Percentiles rank a stretch among this genome's conserved stretches.
phyloP scores from a whole-genome alignment of 2,888 invertebrate species.

The Protonemura montana region DNA sequence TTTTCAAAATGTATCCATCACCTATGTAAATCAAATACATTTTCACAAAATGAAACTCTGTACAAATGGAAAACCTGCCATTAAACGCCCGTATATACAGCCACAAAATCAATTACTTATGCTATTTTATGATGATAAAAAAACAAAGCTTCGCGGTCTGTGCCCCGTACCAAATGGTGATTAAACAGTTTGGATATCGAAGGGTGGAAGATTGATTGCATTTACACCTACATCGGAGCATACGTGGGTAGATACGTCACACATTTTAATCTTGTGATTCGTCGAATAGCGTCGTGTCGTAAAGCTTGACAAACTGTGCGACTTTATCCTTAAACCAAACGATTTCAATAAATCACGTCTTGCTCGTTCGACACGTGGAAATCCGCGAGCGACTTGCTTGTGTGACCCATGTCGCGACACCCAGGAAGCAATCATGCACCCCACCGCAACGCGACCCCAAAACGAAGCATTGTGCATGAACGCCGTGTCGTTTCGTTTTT shows the following conservation, averaged over 20 bases:
- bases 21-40: too few relatives aligned
- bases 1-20: neutral
- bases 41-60: neutral
- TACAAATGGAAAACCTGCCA: neutral
- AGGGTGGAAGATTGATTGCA: neutral
- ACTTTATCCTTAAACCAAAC: slow-evolving; percentile 22
- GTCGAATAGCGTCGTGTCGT: neutral
- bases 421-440: neutral
- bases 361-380: neutral
- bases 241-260: neutral
- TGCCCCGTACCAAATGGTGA: neutral
- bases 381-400: neutral
- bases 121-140: neutral
- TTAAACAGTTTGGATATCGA: neutral
- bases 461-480: neutral
- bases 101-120: neutral
- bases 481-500: neutral
- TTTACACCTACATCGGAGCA: neutral
- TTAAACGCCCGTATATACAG: neutral
- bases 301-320: slow-evolving; percentile 28
- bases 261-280: slow-evolving; percentile 30
- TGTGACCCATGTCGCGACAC: neutral
- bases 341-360: slow-evolving; percentile 33
- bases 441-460: neutral
- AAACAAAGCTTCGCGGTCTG: neutral